phyloP scores from a whole-genome alignment of 2,888 invertebrate genomes.

The Gerosis bhagava region DNA sequence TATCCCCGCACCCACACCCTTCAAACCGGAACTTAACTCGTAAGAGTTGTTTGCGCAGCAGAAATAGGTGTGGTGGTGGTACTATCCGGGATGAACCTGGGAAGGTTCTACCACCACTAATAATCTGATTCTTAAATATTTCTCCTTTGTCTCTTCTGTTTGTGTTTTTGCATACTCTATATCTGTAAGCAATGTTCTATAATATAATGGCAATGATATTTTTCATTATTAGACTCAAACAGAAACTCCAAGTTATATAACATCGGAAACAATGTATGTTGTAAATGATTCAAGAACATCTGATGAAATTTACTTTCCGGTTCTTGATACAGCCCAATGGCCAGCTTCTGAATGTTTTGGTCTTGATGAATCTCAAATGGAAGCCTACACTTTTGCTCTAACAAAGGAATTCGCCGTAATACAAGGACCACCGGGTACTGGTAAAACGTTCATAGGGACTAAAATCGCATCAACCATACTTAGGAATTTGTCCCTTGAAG shows the following conservation, averaged over 20 bases:
- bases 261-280: conserved; percentile 54
- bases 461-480: conserved; percentile 87
- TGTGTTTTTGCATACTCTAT: too few relatives aligned
- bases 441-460: conserved; percentile 91
- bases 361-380: conserved; percentile 86
- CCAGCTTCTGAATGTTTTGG: conserved; percentile 63
- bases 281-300: conserved; percentile 39
- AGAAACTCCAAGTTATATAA: conserved; percentile 62
- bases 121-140: too few relatives aligned
- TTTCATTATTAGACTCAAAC: conserved; percentile 61
- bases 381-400: conserved; percentile 86
- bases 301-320: conserved; percentile 57
- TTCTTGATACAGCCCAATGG: conserved; percentile 65
- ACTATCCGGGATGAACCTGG: too few relatives aligned
- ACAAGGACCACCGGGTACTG: conserved; percentile 95
- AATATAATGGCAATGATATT: too few relatives aligned
- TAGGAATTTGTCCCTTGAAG: conserved; percentile 79
- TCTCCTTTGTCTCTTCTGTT: too few relatives aligned
- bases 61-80: too few relatives aligned
- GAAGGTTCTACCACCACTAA: too few relatives aligned
- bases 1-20: too few relatives aligned
- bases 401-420: conserved; percentile 89
- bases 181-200: too few relatives aligned
- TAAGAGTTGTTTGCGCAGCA: too few relatives aligned
- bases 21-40: too few relatives aligned